Base-by-base conservation (phyloP, 2,888 invertebrate species). In the Oligia latruncula region DNA sequence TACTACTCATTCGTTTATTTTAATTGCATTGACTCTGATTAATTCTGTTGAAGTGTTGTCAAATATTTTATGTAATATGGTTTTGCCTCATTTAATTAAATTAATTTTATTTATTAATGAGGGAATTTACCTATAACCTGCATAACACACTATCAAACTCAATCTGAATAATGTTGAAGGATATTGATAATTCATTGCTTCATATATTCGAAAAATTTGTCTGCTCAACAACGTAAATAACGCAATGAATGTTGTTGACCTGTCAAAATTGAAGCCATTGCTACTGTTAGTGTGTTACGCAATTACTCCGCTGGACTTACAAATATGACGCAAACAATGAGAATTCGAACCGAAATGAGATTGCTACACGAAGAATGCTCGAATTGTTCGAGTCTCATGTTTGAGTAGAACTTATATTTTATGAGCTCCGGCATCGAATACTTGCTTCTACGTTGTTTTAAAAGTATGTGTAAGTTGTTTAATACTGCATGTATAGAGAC, bases 71-170 rank as follows among this genome's bases (percentile, higher is more conserved):
- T 17, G 3, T 2, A 15, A 6, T 17, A 29, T 29, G 64, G 64
- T 17, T 62, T 35, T 35, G 35, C 17, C 17, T 35, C 8, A 35
- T 17, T 64, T 17, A 64, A 8, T 35, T 8, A 64, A 35, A 64
- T 17, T 0, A 35, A 35, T 35, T 64, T 35, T 17, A 64, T 17
- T 64, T 17, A 35, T 29, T 35, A 35, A 35, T 17, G 2, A n/a
- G 74, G 84, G 67, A 70, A 60, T 73, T 83, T 75, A 80, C 77
- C 64, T 70, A 2, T 70, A 11, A 58, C 20, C 20, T 40, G 40
- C 40, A 5, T 40, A 40, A 40, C 40, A 40, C 40, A 40, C 4
- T 40, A 40, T 0, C 40, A 40, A 40, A 40, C 40, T 40, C 40
- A 40, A 40, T 40, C 40, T 40, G 40, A 40, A 40, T 40, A 40